A percentile compares a stretch with the other conserved stretches of the same genome.
Evolutionary conservation across 2,888 invertebrate species (phyloP).

Genomic region (Junonia oenone): DNA sequence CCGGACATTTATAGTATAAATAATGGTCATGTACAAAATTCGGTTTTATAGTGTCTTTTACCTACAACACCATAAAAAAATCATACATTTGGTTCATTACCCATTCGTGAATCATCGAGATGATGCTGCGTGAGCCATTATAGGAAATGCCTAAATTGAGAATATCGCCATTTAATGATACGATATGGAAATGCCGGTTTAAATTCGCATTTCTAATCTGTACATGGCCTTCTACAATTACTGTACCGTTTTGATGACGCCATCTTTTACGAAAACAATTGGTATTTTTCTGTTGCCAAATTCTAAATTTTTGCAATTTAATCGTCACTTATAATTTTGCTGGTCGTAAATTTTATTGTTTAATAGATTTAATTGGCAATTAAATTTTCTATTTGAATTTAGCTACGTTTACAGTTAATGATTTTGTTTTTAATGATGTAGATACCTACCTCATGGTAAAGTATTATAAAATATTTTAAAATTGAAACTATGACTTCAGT

Average conservation of each 20-base stretch:
- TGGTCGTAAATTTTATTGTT: background rate
- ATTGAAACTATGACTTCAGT: too few species aligned
- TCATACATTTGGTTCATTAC: slow-evolving; percentile 19
- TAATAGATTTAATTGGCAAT: background rate
- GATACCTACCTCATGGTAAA: too few species aligned
- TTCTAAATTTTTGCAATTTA: slow-evolving; percentile 15
- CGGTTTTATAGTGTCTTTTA: background rate
- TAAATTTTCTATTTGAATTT: background rate
- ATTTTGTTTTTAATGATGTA: too few species aligned
- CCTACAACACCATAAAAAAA: slow-evolving; percentile 26
- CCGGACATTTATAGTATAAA: background rate
- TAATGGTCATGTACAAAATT: too few species aligned
- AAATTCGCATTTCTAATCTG: slow-evolving; percentile 31
- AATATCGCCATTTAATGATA: slow-evolving; percentile 19
- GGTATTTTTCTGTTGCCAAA: background rate
- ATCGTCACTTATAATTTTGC: background rate
- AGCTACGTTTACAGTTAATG: too few species aligned
- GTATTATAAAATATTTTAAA: too few species aligned
- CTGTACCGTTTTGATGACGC: slow-evolving; percentile 30
- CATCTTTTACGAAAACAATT: slow-evolving; percentile 12
- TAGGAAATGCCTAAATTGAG: slow-evolving; percentile 30
- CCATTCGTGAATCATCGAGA: slow-evolving; percentile 24
- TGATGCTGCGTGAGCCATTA: slow-evolving; percentile 25
- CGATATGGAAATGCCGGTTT: slow-evolving; percentile 32
- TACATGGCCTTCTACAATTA: slow-evolving; percentile 32